Evolutionary conservation across 2,113 vertebrate genomes (phyloP).

Genomic region (Benthochromis sp.): DNA sequence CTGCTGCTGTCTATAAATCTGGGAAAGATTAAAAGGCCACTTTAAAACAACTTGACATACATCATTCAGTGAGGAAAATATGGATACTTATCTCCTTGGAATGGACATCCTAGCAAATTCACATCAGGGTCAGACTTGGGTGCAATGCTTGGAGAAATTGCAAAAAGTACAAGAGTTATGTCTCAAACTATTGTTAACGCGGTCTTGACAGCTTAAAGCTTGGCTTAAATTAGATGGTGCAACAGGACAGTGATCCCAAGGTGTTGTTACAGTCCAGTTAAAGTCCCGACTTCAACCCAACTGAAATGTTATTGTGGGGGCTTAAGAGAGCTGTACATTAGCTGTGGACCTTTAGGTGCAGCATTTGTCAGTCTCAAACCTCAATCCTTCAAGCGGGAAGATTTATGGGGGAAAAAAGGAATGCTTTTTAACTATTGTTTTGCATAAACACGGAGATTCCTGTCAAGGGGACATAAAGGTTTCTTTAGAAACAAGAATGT

Average conservation of each 20-base stretch:
- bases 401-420: rapidly evolving
- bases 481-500: background rate
- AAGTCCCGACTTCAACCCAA: background rate
- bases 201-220: background rate
- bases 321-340: background rate
- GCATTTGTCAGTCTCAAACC: background rate
- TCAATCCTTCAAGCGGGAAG: background rate
- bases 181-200: too few relatives aligned
- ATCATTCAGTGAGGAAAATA: too few relatives aligned
- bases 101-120: too few relatives aligned
- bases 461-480: background rate
- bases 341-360: background rate
- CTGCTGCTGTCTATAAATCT: too few relatives aligned
- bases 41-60: too few relatives aligned
- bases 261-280: background rate
- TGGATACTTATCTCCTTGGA: too few relatives aligned
- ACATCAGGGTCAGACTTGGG: too few relatives aligned
- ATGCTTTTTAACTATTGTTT: background rate
- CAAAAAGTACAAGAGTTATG: too few relatives aligned
- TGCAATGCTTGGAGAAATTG: too few relatives aligned
- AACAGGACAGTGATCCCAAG: background rate
- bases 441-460: background rate
- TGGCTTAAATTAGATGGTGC: background rate
- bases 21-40: too few relatives aligned
- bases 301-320: background rate